phyloP scores from a whole-genome alignment of 2,888 invertebrate species.

The Pocota personata region DNA sequence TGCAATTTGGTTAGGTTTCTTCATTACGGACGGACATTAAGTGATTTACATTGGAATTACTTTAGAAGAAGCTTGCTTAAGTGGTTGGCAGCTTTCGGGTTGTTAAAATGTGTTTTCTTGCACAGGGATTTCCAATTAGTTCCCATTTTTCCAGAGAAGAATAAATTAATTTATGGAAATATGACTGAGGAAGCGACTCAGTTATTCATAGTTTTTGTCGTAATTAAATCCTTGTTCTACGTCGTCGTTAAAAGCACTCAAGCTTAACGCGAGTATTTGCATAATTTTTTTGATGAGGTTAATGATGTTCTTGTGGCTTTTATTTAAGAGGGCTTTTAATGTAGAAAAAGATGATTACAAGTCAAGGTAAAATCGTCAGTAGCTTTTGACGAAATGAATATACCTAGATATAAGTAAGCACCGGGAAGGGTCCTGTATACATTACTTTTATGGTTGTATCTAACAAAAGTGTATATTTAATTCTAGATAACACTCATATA shows the following conservation, averaged over 20 bases:
- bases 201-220: neutral
- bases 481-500: no score
- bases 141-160: neutral
- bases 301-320: neutral
- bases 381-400: no score
- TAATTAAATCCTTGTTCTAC: constrained; percentile 2
- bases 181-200: neutral
- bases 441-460: no score
- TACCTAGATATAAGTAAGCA: no score
- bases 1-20: constrained; percentile 52
- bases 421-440: no score
- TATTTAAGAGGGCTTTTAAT: neutral
- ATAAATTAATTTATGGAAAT: constrained; percentile 6
- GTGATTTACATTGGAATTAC: constrained; percentile 56
- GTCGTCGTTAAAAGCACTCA: neutral
- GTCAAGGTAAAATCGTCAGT: neutral
- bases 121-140: constrained; percentile 24
- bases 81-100: neutral
- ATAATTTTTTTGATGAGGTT: neutral
- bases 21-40: constrained; percentile 61
- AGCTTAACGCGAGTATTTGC: neutral
- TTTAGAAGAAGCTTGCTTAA: neutral
- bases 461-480: no score
- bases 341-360: neutral
- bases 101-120: constrained; percentile 10